Base-by-base conservation (phyloP, 35 echinoderm and acorn worm species). In the Hemicentrotus pulcherrimus region DNA sequence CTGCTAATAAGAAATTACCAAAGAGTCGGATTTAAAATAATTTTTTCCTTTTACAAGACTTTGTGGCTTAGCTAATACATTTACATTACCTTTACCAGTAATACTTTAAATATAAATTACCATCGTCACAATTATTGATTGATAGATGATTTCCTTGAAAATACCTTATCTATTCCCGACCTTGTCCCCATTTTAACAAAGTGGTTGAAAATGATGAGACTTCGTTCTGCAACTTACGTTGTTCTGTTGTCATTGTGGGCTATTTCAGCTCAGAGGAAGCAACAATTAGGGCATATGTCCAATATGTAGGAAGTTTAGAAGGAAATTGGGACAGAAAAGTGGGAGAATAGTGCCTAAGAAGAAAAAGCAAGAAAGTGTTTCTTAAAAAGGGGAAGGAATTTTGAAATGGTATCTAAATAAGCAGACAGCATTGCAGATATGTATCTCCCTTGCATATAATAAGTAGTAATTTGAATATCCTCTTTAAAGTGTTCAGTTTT, bases 291-390 rank as follows among this genome's bases (percentile, higher is more conserved):
- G 32, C 88, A 90, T 90, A 47, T 33, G 88, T 33, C 32, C 88
- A 90, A 90, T 90, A 18, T 90, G 32, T 90, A 47, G 88, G 32
- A 90, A 90, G 88, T 90, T 90, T 90, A 45, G 88, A 90, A 47
- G 32, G 46, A 90, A 90, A 47, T 90, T 90, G 88, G 88, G 46
- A 8, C 88, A 90, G 65, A 78, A 78, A 78, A 78, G 65, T 78
- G 65, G 65, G 65, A 28, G 28, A 78, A 78, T 78, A 6, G 65
- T 78, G 65, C 65, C 65, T 78, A 28, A 78, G 19, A 78, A 78
- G 65, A 8, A 78, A 59, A 78, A 7, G 19, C 22, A 78, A 78
- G 65, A 78, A 78, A 78, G 65, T 78, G 65, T 78, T 78, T 78
- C 65, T 78, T 4, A 28, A n/a, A n/a, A 78, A 78, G 24, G 65